Percentiles rank a stretch among this genome's conserved stretches.
Evolutionary conservation across 2,888 invertebrate genomes (phyloP).

Genomic region (Tanypteryx hageni): DNA sequence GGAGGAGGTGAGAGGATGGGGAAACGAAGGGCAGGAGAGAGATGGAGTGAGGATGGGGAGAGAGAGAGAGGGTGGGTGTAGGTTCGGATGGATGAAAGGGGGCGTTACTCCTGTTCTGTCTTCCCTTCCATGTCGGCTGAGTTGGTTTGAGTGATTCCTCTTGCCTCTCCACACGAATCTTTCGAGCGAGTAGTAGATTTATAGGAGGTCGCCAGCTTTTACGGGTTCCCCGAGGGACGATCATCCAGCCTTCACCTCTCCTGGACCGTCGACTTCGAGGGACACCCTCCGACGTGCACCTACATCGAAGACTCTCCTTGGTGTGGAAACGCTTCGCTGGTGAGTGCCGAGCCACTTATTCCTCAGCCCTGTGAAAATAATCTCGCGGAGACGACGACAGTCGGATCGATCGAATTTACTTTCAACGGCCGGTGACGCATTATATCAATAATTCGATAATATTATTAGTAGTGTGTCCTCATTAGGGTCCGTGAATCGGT

Average conservation of each 20-base stretch:
- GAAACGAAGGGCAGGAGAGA: neutral
- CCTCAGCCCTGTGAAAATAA: neutral
- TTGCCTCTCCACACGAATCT: neutral
- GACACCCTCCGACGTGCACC: neutral
- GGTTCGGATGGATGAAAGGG: neutral
- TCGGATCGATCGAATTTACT: too few species aligned
- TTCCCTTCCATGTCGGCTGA: neutral
- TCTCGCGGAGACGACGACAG: neutral
- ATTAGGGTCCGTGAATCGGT: too few species aligned
- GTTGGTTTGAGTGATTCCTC: neutral
- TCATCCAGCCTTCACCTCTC: neutral
- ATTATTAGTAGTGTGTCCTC: too few species aligned
- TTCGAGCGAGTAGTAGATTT: neutral
- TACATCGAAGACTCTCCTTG: neutral
- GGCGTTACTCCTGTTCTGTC: neutral
- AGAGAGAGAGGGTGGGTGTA: neutral
- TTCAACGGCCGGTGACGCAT: too few species aligned
- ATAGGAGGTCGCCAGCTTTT: neutral
- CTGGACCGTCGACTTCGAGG: neutral
- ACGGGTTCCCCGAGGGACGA: neutral
- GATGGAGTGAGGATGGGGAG: neutral
- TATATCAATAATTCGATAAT: too few species aligned
- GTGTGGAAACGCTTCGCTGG: neutral
- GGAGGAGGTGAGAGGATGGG: slow-evolving; percentile 33
- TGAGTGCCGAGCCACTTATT: neutral